Conservation (phyloP, 2,113 vertebrate genomes). For the Tringa solitaria region DNA sequence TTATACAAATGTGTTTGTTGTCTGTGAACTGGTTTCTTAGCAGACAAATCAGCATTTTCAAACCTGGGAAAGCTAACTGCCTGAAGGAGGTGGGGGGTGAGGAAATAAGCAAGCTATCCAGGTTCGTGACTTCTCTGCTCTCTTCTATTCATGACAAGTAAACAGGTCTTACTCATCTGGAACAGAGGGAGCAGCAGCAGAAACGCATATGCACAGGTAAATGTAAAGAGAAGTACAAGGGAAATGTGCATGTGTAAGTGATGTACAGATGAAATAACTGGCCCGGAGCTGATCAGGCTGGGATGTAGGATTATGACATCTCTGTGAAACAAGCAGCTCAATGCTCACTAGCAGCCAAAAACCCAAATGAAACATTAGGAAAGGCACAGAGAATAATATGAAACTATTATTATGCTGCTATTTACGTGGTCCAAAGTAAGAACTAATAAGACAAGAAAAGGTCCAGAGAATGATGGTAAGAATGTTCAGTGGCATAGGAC, state of each 20-base stretch:
- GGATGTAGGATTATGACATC: neutral
- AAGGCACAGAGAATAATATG: neutral
- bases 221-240: neutral
- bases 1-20: neutral
- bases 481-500: fast-evolving
- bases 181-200: neutral
- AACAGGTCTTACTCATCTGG: neutral
- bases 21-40: neutral
- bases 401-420: neutral
- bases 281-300: neutral
- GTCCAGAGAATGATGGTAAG: neutral
- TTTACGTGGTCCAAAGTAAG: neutral
- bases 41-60: neutral
- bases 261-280: neutral
- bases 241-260: neutral
- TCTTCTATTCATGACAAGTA: neutral
- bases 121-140: neutral
- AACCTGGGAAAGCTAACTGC: neutral
- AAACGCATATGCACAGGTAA: neutral
- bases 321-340: neutral
- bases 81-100: neutral
- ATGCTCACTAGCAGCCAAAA: neutral
- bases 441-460: neutral
- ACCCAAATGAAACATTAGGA: neutral
- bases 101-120: neutral